Base-by-base conservation (phyloP, 2,797 vertebrate genomes). In the Falco peregrinus region DNA sequence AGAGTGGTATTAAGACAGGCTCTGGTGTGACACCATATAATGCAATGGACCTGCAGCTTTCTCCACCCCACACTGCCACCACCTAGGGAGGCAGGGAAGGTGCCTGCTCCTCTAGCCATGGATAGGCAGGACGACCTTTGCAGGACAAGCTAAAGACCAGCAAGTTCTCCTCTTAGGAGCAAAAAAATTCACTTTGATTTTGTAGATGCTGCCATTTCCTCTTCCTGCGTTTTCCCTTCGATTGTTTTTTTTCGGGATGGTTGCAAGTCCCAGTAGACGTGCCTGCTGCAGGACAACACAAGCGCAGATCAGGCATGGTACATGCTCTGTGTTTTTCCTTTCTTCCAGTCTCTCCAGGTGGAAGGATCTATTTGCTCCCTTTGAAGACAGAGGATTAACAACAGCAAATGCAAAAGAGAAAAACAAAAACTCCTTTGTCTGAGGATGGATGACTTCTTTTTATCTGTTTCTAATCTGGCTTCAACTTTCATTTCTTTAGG, bases 391-490 rank as follows among this genome's bases (percentile, higher is more conserved):
- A 92, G 64, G 78, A 92, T 95, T 95, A 96, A 78, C 79, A 89
- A 89, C 92, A 79, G 86, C 89, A 93, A 95, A 95, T 64, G 78
- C 63, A 74, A 94, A 78, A 86, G 79, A 73, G 59, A 51, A 94
- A 94, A 92, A 71, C 92, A 94, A 92, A 96, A 90, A 24, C 54
- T 80, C 67, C 91, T 94, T 97, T 91, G 84, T 96, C 77, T 80
- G 87, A 82, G 76, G 81, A 89, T 68, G 75, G 83, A 84, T 94
- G 87, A 84, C 74, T 95, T 93, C 90, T 87, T 94, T 92, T 93
- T 92, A 89, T 97, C 95, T 94, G 71, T 75, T 92, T 86, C 96
- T 93, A 93, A 97, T 95, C 92, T 91, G 75, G 60, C 76, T 96
- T 96, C 92, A 91, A 82, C 84, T 96, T 96, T 76, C 88, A 93